These are phyloP conservation scores for Congeria kusceri DNA, from an alignment of 2,888 invertebrate species.

Conservation along the genomic window DNA sequence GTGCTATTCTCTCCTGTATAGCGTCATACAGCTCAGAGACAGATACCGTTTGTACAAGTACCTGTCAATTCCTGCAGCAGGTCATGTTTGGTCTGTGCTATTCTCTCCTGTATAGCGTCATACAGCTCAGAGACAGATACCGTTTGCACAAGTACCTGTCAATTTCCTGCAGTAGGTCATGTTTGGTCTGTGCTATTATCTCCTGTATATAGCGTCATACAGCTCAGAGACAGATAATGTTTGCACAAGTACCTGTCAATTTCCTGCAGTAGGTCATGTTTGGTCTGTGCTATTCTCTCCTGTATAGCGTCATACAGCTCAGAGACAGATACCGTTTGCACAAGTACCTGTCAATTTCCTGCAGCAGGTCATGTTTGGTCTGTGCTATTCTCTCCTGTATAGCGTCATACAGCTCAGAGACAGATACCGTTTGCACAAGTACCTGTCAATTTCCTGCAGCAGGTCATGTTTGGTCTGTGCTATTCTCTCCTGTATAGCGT, in stretches of 20 bases:
- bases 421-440: slow-evolving; percentile 72
- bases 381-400: slow-evolving; percentile 90
- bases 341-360: slow-evolving; percentile 89
- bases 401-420: slow-evolving; percentile 89
- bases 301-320: slow-evolving; percentile 89
- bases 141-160: slow-evolving; percentile 86
- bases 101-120: slow-evolving; percentile 89
- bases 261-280: slow-evolving; percentile 89
- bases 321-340: slow-evolving; percentile 85
- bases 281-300: slow-evolving; percentile 89
- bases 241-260: slow-evolving; percentile 87
- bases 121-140: slow-evolving; percentile 88
- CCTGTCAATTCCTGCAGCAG: slow-evolving; percentile 89
- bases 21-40: slow-evolving; percentile 90
- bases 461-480: slow-evolving; percentile 89
- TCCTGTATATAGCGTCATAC: slow-evolving; percentile 90
- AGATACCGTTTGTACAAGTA: slow-evolving; percentile 78
- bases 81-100: slow-evolving; percentile 89
- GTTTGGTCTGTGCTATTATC: slow-evolving; percentile 89
- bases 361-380: slow-evolving; percentile 89
- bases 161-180: slow-evolving; percentile 89
- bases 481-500: slow-evolving; percentile 89
- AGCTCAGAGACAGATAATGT: slow-evolving; percentile 87
- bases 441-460: slow-evolving; percentile 89
- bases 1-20: slow-evolving; percentile 89